These are phyloP conservation scores for Drosophila obscura DNA, from an alignment of 1,140 invertebrate genomes.

Conservation along the genomic window DNA sequence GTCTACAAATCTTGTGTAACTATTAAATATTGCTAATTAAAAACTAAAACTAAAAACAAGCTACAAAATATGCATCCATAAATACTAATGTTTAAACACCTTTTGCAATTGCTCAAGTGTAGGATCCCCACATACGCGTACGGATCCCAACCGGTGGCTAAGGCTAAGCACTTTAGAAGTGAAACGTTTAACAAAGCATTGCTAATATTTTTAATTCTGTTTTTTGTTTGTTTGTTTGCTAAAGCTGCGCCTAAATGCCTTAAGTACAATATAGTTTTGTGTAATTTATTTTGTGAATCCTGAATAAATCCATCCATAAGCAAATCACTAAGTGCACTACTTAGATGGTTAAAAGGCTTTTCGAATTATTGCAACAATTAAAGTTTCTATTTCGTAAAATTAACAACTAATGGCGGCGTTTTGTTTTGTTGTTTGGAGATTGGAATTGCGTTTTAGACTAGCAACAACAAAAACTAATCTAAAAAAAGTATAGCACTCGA, in stretches of 20 bases:
- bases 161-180: slow-evolving; percentile 68
- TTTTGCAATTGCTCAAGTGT: no score
- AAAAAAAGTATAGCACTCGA: slow-evolving; percentile 47
- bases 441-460: slow-evolving; percentile 61
- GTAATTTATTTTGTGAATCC: slow-evolving; percentile 37
- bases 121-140: no score
- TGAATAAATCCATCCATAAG: slow-evolving; percentile 30
- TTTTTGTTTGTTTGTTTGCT: slow-evolving; percentile 38
- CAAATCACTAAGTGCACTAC: slow-evolving; percentile 75
- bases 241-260: slow-evolving; percentile 69
- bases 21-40: slow-evolving; percentile 47
- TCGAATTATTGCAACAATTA: slow-evolving; percentile 77
- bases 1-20: slow-evolving; percentile 35
- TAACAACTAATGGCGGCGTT: slow-evolving; percentile 70
- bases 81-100: no score
- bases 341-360: slow-evolving; percentile 71
- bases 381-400: slow-evolving; percentile 32
- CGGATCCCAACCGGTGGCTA: slow-evolving; percentile 27
- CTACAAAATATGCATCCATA: no score
- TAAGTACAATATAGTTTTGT: slow-evolving; percentile 52
- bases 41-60: slow-evolving; percentile 7
- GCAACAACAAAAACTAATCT: slow-evolving; percentile 59
- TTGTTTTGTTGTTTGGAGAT: slow-evolving; percentile 28
- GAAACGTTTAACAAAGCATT: slow-evolving; percentile 73
- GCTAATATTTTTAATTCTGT: slow-evolving; percentile 50